A percentile compares a stretch with the other conserved stretches of the same genome.
phyloP scores from a whole-genome alignment of 2,888 invertebrate genomes.

The Sphecodes monilicornis region DNA sequence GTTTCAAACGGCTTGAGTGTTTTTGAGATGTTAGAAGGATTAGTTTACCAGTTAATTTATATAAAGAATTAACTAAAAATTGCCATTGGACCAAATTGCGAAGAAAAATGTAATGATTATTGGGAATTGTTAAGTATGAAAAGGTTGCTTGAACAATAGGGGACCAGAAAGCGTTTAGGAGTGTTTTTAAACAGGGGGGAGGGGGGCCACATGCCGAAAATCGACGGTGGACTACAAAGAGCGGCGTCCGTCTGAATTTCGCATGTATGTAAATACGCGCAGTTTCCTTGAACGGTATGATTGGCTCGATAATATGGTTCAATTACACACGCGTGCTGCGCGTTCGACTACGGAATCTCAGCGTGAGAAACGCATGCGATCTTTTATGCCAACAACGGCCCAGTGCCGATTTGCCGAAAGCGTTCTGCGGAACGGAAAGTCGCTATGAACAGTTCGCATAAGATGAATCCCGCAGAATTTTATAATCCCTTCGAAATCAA shows the following conservation, averaged over 20 bases:
- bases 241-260: slow-evolving; percentile 16
- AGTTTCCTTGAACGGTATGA: slow-evolving; percentile 44
- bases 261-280: slow-evolving; percentile 37
- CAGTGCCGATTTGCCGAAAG: slow-evolving; percentile 49
- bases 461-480: background rate
- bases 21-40: no score
- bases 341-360: slow-evolving; percentile 34
- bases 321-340: slow-evolving; percentile 56
- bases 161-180: background rate
- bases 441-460: background rate
- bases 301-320: slow-evolving; percentile 55
- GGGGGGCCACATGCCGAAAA: background rate
- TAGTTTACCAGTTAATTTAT: no score
- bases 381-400: slow-evolving; percentile 10
- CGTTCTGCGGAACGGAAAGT: slow-evolving; percentile 45
- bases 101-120: no score
- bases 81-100: no score
- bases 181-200: slow-evolving; percentile 5
- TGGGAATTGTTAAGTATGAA: background rate
- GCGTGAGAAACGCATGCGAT: slow-evolving; percentile 53
- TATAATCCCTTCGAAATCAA: background rate
- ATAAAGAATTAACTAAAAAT: no score
- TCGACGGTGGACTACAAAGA: background rate
- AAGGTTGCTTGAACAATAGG: background rate
- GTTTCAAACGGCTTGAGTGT: no score